Evolutionary conservation across 2,113 vertebrate genomes (phyloP), one percentile per base, ranked within the genome.

Genomic region (Mus spicilegus): DNA sequence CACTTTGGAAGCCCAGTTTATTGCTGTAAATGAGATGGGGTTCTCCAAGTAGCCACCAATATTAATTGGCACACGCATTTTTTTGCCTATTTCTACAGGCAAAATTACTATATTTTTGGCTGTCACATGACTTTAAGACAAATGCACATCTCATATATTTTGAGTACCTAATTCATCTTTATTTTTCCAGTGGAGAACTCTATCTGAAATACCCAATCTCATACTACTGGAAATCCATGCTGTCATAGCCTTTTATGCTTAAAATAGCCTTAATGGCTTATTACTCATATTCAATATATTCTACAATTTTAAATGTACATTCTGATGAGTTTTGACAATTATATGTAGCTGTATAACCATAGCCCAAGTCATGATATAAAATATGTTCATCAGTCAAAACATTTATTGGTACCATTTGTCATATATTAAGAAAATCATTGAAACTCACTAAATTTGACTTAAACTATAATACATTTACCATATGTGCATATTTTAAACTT

Each of bases 341-440:
- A 81, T n/a, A 81, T 51, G 46, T 2, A 49, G n/a, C 69, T 90
- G 5, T 87, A 20, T 70, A 77, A 56, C 24, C 42, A 76, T 14
- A 93, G 70, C 24, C 14, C 81, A 84, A 96, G 94, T 87, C 1
- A 58, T 73, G n/a, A 69, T 70, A 89, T 17, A 56, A 65, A 95
- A 39, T 69, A 76, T 89, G 78, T 51, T 51, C 33, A 54, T 78
- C 63, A 22, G 20, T 94, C 26, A 90, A 80, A 85, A 96, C 28
- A 33, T n/a, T 86, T 63, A 51, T 75, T 89, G 67, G 28, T 81
- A 76, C 51, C 19, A 63, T 86, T 78, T 39, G 9, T 72, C 7
- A 77, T 39, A 61, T 56, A 81, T 75, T 75, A 63, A 56, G 51
- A 76, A 16, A 76, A 76, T 22, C 22, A 10, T n/a, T 11, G 84